Conservation (phyloP, 2,797 vertebrate species). For the Hydrocynus forskahlii region DNA sequence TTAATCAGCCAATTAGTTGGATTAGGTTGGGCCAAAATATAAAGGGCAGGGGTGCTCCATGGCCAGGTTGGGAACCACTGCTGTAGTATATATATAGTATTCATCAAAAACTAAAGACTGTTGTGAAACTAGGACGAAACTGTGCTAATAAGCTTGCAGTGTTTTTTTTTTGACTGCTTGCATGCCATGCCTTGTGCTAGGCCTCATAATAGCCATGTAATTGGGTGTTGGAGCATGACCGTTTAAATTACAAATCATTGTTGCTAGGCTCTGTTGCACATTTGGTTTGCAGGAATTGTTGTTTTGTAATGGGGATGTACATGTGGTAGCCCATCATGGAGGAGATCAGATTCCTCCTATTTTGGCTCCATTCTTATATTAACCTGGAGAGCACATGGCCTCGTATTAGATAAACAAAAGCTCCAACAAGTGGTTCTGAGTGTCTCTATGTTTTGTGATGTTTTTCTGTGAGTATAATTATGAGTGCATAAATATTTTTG, state of each 20-base stretch:
- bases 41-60: not conserved
- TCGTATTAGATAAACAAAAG: slow-evolving; percentile 25
- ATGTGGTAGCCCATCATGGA: slow-evolving; percentile 16
- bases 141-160: not conserved
- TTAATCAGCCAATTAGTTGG: not conserved
- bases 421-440: not conserved
- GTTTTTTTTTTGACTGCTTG: not conserved
- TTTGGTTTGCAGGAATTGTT: slow-evolving; percentile 27
- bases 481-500: not conserved
- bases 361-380: not conserved
- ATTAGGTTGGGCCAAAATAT: not conserved
- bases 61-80: not conserved
- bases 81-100: not conserved
- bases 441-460: not conserved
- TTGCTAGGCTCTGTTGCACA: slow-evolving; percentile 15
- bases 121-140: not conserved
- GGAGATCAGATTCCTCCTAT: slow-evolving; percentile 25
- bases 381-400: slow-evolving; percentile 19
- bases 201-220: not conserved
- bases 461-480: not conserved
- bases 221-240: not conserved
- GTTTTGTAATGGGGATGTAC: slow-evolving; percentile 24
- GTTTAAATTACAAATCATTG: not conserved
- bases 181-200: not conserved
- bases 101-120: not conserved